Evolutionary conservation across 2,113 vertebrate species (phyloP).

Genomic region (Eptesicus fuscus): DNA sequence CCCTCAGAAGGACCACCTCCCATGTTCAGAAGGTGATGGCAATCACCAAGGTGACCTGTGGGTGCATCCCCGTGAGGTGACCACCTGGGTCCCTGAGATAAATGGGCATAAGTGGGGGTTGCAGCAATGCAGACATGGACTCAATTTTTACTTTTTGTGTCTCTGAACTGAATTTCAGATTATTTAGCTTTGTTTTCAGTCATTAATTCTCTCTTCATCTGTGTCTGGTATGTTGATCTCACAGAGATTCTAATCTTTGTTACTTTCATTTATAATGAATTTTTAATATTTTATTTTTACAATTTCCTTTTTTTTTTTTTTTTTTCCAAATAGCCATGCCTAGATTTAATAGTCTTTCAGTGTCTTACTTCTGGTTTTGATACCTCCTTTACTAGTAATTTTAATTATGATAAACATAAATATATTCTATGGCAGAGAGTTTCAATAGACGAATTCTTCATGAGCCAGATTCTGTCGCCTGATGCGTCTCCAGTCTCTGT

Average conservation of each 20-base stretch:
- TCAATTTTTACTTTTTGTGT: background rate
- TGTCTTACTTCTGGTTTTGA: background rate
- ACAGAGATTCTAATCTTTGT: background rate
- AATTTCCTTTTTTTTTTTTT: background rate
- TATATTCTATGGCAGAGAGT: background rate
- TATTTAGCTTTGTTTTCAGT: background rate
- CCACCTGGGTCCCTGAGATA: background rate
- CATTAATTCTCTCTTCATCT: background rate
- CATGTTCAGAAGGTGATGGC: background rate
- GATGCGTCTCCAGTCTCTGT: background rate
- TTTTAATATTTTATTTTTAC: background rate
- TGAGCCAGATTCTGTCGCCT: background rate
- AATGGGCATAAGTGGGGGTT: background rate
- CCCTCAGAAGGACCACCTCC: background rate
- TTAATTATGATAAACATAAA: background rate
- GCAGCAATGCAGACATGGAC: background rate
- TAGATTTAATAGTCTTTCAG: background rate
- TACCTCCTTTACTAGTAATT: background rate
- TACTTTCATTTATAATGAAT: background rate
- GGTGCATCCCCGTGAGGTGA: too few relatives aligned
- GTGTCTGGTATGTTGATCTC: background rate
- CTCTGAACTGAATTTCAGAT: background rate
- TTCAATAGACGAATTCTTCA: background rate
- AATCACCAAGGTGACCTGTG: background rate
- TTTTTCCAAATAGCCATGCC: background rate